Percentiles rank a stretch among this genome's conserved stretches.
These are phyloP conservation scores for Beris morrisii DNA, from an alignment of 2,888 invertebrate genomes.

Conservation along the genomic window DNA sequence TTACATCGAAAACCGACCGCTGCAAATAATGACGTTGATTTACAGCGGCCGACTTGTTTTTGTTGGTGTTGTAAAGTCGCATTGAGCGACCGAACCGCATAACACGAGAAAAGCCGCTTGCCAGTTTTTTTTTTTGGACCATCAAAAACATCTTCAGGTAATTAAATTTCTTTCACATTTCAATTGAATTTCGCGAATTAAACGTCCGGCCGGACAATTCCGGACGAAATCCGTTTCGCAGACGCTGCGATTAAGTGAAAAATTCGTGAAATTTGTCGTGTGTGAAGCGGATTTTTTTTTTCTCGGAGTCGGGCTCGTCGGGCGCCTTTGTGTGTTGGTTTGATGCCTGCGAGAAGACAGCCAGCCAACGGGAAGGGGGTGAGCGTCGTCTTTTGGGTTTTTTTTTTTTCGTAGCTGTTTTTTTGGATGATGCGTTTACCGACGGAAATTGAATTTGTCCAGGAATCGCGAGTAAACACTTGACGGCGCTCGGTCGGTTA, in stretches of 20 bases:
- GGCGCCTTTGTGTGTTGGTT: constrained; percentile 24
- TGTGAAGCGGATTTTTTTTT: constrained; percentile 11
- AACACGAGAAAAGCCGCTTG: constrained; percentile 17
- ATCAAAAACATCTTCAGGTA: constrained; percentile 23
- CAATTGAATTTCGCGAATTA: neutral
- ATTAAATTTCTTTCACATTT: neutral
- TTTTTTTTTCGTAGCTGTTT: neutral
- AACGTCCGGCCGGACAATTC: neutral
- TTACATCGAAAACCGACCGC: neutral
- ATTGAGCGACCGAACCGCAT: neutral
- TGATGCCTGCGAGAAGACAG: constrained; percentile 22
- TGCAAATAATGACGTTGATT: neutral
- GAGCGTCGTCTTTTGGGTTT: constrained; percentile 19
- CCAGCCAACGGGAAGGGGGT: neutral
- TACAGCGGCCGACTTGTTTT: neutral
- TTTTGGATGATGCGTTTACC: too few species aligned
- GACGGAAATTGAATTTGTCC: too few species aligned
- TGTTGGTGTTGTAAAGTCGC: constrained; percentile 4
- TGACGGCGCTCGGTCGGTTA: too few species aligned
- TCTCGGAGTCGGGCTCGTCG: neutral
- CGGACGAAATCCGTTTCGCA: neutral
- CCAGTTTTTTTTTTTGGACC: constrained; percentile 6
- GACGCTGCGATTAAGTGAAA: constrained; percentile 17
- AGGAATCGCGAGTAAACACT: too few species aligned
- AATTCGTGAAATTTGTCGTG: constrained; percentile 17